Base-by-base conservation (phyloP, 2,113 vertebrate species). In the Bambusicola thoracicus region DNA sequence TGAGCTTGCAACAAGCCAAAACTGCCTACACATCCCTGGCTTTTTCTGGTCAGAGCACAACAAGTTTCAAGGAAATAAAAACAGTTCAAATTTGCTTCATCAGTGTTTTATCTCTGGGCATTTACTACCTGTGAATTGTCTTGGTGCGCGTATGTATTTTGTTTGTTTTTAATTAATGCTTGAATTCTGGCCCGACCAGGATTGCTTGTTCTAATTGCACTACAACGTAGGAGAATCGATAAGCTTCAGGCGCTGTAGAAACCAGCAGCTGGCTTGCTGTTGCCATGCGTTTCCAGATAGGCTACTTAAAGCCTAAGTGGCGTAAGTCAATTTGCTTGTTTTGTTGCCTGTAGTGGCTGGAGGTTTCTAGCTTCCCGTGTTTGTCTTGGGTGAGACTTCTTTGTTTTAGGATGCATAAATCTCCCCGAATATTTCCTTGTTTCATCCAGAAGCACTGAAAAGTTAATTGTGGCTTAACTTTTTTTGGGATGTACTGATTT, bases 1-100 rank as follows among this genome's bases (percentile, higher is more conserved):
- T 36, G 68, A 89, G 77, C 62, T 76, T 67, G 67, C 87, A 85
- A 67, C 59, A 63, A 67, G 67, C 59, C 49, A 46, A 40, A 77
- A 43, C 81, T 81, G 85, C 81, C 75, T 34, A 29, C 49, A 46
- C 32, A 21, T 82, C 78, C 41, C 36, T 63, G 81, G 67, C 44
- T 14, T 75, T 90, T 92, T 82, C 78, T 87, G 70, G 70, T 68
- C 73, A 41, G 29, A 63, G 29, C 18, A 40, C 78, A 65, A 41
- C 75, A 62, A 46, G 91, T 75, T 69, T 79, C 27, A 81, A 89
- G 74, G 27, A 10, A 59, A 10, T 51, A 44, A 66, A 92, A 61
- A 9, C 41, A 29, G 25, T 91, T 94, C 63, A 83, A 13, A 94
- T 88, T 62, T 34, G 76, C 68, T 72, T 90, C 74, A 29, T 83